A percentile compares a stretch with the other conserved stretches of the same genome.
Conservation (phyloP, 1,140 invertebrate species). For the Cephus cinctus region DNA sequence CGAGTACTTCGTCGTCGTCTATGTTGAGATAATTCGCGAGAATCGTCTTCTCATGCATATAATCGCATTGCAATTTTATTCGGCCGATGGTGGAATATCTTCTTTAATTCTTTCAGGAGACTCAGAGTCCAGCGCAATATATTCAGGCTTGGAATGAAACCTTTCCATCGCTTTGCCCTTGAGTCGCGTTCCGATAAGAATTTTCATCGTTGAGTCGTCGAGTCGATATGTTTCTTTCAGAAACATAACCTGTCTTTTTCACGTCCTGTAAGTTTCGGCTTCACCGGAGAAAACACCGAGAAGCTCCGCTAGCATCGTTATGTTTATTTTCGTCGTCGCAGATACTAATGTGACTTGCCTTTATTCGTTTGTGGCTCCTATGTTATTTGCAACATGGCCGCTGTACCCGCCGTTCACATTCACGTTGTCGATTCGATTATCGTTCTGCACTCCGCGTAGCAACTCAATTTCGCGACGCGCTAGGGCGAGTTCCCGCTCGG, state of each 20-base stretch:
- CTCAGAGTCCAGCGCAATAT: not conserved
- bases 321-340: not conserved
- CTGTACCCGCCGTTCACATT: no score
- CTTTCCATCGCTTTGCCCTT: not conserved
- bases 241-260: not conserved
- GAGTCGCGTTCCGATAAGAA: not conserved
- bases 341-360: not conserved
- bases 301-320: not conserved
- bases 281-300: not conserved
- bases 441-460: not conserved
- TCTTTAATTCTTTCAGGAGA: not conserved
- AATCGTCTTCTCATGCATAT: not conserved
- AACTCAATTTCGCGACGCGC: not conserved
- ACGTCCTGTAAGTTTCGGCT: not conserved
- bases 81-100: not conserved
- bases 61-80: not conserved
- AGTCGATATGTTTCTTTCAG: not conserved
- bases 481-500: not conserved
- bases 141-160: conserved; percentile 1
- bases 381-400: no score
- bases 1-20: not conserved
- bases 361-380: not conserved
- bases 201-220: not conserved
- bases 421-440: no score
- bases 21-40: not conserved